These are phyloP conservation scores for Cuculus canorus DNA, from an alignment of 2,797 vertebrate genomes.

Conservation along the genomic window DNA sequence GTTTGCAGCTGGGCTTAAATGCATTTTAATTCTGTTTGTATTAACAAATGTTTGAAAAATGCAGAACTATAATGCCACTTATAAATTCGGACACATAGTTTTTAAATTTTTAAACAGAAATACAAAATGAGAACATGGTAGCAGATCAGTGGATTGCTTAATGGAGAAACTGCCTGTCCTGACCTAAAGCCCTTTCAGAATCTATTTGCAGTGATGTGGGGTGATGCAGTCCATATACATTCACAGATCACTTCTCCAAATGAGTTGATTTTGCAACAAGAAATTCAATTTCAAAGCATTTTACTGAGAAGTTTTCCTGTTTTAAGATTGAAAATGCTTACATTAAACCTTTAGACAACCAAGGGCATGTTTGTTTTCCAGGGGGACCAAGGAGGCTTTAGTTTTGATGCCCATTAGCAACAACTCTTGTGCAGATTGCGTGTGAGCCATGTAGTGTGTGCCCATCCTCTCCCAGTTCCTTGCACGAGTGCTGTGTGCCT, in stretches of 20 bases:
- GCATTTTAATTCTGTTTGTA: conserved; percentile 19
- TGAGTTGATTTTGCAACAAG: not conserved
- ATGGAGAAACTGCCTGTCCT: not conserved
- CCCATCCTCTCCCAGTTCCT: not conserved
- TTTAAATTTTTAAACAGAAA: not conserved
- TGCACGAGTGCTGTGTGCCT: not conserved
- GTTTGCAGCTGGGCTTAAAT: conserved; percentile 37
- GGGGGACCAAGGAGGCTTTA: not conserved
- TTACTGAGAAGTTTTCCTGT: not conserved
- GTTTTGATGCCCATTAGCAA: not conserved
- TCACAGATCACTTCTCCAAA: not conserved
- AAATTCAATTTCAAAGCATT: not conserved
- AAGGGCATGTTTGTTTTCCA: not conserved
- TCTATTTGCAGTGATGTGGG: not conserved
- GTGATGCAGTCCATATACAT: accelerated
- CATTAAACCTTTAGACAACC: not conserved
- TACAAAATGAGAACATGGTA: not conserved
- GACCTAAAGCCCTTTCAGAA: not conserved
- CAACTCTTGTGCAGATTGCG: not conserved
- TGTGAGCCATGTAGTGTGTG: accelerated
- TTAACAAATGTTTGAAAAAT: not conserved
- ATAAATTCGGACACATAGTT: not conserved
- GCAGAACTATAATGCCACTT: not conserved
- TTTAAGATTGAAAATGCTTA: not conserved
- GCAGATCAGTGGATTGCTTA: not conserved